Percentiles rank a stretch among this genome's conserved stretches.
phyloP scores from a whole-genome alignment of 2,113 vertebrate species.

The Nesogale talazaci region DNA sequence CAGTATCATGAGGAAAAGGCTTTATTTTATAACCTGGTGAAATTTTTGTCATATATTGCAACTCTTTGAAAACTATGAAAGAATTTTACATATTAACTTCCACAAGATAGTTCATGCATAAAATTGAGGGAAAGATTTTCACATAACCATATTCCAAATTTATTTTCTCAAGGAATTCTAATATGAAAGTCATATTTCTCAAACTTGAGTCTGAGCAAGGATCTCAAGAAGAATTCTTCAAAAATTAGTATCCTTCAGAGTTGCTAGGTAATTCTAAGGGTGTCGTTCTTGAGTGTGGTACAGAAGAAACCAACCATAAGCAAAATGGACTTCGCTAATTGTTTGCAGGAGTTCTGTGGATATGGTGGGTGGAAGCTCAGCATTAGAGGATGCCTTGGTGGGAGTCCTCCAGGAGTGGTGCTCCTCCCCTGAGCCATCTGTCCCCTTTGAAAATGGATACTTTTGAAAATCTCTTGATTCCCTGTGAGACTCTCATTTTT shows the following conservation, averaged over 20 bases:
- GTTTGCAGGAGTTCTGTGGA: neutral
- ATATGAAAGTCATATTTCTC: neutral
- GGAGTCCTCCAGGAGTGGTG: neutral
- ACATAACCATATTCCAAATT: neutral
- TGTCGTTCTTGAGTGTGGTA: neutral
- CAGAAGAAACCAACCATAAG: neutral
- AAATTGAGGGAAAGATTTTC: neutral
- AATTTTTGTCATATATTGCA: too few species aligned
- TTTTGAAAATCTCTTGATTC: too few species aligned
- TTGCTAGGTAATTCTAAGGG: neutral
- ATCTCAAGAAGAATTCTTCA: neutral
- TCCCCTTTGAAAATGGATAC: too few species aligned
- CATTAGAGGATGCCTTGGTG: neutral
- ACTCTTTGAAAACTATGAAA: neutral
- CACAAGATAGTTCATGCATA: neutral
- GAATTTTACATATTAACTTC: neutral
- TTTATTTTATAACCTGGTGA: too few species aligned
- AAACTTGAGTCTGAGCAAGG: neutral
- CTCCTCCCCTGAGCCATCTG: too few species aligned
- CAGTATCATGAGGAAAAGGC: too few species aligned
- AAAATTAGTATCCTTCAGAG: neutral
- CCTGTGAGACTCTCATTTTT: too few species aligned
- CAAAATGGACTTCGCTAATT: too few species aligned
- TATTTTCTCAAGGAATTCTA: neutral
- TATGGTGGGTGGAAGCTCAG: neutral